Percentiles rank a stretch among this genome's conserved stretches.
These are phyloP conservation scores for Yponomeuta malinellus DNA, from an alignment of 2,888 invertebrate genomes.

Conservation along the genomic window DNA sequence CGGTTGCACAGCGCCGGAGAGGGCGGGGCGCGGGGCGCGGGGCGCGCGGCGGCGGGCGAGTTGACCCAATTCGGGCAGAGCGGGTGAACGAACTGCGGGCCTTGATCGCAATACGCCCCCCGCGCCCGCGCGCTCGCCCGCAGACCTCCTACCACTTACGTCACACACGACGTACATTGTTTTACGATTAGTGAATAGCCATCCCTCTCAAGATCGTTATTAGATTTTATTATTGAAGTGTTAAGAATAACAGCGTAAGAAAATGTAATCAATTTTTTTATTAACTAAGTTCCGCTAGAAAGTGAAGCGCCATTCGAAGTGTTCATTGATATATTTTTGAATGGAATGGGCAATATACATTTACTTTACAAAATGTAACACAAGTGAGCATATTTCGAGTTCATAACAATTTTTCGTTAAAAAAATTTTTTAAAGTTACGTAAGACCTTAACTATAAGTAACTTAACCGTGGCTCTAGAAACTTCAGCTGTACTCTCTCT, in stretches of 20 bases:
- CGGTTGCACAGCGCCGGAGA: not conserved
- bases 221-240: not conserved
- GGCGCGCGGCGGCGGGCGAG: constrained; percentile 22
- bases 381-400: not conserved
- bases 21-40: constrained; percentile 24
- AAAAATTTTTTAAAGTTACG: not conserved
- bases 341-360: not conserved
- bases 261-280: too few relatives aligned
- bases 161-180: constrained; percentile 29
- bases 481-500: constrained; percentile 29
- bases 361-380: not conserved
- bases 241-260: too few relatives aligned
- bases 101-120: constrained; percentile 72
- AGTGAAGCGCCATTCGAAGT: too few relatives aligned
- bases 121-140: constrained; percentile 35
- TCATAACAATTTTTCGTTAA: not conserved
- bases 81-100: constrained; percentile 73
- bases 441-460: not conserved
- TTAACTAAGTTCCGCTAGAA: too few relatives aligned
- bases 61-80: constrained; percentile 59
- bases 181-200: constrained; percentile 12
- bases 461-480: constrained; percentile 26
- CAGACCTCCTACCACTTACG: constrained; percentile 34
- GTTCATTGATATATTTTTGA: too few relatives aligned
- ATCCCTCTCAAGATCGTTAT: not conserved